phyloP scores from a whole-genome alignment of 2,888 invertebrate species.

The Ochropleura leucogaster region DNA sequence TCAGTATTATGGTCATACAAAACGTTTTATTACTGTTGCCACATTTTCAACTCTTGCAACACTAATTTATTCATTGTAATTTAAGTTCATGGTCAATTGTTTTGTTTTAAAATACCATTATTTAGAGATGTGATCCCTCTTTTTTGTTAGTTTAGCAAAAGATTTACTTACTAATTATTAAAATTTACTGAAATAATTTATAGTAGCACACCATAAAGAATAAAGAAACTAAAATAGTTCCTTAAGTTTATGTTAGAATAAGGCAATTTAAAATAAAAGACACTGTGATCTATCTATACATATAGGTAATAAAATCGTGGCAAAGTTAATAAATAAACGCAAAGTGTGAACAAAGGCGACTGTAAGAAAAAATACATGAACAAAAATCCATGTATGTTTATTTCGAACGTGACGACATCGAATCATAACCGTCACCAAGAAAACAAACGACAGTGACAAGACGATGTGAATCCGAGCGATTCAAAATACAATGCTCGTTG shows the following conservation, averaged over 20 bases:
- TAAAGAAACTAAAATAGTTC: too few relatives aligned
- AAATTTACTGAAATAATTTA: background rate
- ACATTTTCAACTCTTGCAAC: conserved; percentile 47
- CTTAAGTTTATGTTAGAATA: too few relatives aligned
- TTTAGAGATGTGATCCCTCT: conserved; percentile 3
- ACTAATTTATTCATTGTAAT: conserved; percentile 46
- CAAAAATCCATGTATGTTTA: conserved; percentile 42
- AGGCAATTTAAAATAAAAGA: too few relatives aligned
- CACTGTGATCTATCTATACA: too few relatives aligned
- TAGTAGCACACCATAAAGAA: too few relatives aligned
- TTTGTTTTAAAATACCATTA: conserved; percentile 29
- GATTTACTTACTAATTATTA: background rate
- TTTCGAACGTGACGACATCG: conserved; percentile 66
- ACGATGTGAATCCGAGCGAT: conserved; percentile 58
- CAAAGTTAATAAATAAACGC: conserved; percentile 18
- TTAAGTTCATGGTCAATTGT: conserved; percentile 51
- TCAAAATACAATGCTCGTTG: conserved; percentile 70
- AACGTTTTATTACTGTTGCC: conserved; percentile 20
- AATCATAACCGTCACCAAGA: conserved; percentile 51
- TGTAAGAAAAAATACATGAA: background rate
- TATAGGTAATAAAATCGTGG: too few relatives aligned
- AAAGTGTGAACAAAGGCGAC: conserved; percentile 33
- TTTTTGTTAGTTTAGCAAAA: background rate
- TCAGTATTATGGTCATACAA: conserved; percentile 17
- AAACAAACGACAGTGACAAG: conserved; percentile 43